phyloP scores from a whole-genome alignment of 1,140 invertebrate genomes.

The Choristoneura fumiferana region DNA sequence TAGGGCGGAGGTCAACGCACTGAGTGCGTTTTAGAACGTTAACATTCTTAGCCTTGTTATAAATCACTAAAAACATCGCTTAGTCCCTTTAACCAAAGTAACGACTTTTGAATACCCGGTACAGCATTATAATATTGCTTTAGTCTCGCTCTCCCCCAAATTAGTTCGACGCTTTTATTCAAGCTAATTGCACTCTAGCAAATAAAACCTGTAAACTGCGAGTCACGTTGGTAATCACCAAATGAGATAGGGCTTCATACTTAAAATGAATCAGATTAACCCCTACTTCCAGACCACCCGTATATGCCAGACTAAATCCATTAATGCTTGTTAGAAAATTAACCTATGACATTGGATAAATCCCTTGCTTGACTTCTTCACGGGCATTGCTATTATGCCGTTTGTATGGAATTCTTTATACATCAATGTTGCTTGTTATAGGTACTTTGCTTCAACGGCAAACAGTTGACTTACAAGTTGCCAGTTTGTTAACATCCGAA shows the following conservation, averaged over 20 bases:
- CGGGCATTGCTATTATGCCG: neutral
- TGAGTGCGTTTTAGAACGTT: too few species aligned
- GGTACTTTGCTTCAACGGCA: neutral
- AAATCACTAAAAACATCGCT: too few species aligned
- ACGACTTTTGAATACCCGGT: too few species aligned
- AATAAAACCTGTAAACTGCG: neutral
- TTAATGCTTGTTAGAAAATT: conserved; percentile 15
- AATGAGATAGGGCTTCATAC: neutral
- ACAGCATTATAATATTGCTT: too few species aligned
- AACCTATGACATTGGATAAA: neutral
- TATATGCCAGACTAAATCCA: neutral
- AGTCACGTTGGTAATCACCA: conserved; percentile 5
- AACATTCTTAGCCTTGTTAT: too few species aligned
- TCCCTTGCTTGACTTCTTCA: neutral
- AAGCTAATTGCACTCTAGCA: too few species aligned
- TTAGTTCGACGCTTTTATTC: too few species aligned
- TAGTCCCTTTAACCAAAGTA: too few species aligned
- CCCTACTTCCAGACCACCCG: neutral
- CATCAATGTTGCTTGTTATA: too few species aligned
- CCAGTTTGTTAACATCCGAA: neutral
- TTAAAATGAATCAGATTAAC: neutral
- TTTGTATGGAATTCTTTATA: neutral
- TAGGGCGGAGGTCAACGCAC: too few species aligned
- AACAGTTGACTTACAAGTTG: neutral
- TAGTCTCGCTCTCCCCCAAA: too few species aligned